Evolutionary conservation across 2,888 invertebrate species (phyloP), one percentile per base, ranked within the genome.

Genomic region (Allacma fusca): DNA sequence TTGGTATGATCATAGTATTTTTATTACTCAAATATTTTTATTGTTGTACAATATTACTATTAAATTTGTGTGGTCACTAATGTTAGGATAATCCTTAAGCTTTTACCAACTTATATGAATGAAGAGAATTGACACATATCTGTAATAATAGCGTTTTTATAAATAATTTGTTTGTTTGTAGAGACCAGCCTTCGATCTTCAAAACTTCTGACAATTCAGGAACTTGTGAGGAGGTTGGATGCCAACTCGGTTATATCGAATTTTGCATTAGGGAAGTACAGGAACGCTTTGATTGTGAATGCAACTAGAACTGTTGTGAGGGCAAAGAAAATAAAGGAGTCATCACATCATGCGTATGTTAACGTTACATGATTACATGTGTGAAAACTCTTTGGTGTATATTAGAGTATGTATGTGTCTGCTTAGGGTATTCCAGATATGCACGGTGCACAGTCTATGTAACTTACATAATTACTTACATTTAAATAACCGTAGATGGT

Each of bases 241-340:
- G 87, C 88, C 64, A 86, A 89, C 26, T 88, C 89, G 12, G 87
- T 87, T 65, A 88, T 90, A 62, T 86, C 86, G 24, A 86, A 87
- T 28, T 89, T 90, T 72, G 82, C 82, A 44, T 79, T 75, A 7
- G 77, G 81, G 43, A 75, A 82, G 59, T 78, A 79, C 40, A 57
- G 88, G 2, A 88, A 87, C 81, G 77, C 59, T 71, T 81, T 81
- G 65, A 80, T 85, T 59, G 84, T 86, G 7, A 89, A 92, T 59
- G 91, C 93, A 0, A 91, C 94, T 28, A 89, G 89, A 74, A 91
- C 92, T 0, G 91, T 96, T 26, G 86, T 94, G 75, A 88, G 91
- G 79, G 91, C 91, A 0, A 97, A 97, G 86, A 89, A 90, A 83
- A 94, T 97, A 50, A 93, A 95, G 85, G 91, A 92, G 0, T 90